Evolutionary conservation across 2,888 invertebrate species (phyloP).

Genomic region (Cosmopolites sordidus): DNA sequence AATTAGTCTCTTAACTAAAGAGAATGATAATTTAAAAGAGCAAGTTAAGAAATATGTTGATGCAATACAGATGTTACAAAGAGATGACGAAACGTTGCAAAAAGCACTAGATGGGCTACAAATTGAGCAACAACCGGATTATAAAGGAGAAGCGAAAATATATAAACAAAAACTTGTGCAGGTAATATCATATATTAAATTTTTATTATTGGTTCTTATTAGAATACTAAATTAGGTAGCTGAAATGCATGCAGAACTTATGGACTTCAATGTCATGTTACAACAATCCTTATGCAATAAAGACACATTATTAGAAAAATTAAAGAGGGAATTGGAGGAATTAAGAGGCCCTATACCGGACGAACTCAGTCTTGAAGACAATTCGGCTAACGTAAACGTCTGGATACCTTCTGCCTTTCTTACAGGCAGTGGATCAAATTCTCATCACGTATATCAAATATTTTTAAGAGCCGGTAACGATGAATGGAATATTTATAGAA

Average conservation of each 20-base stretch:
- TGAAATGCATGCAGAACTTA: slow-evolving; percentile 90
- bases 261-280: slow-evolving; percentile 85
- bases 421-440: slow-evolving; percentile 64
- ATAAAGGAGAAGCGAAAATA: slow-evolving; percentile 67
- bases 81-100: slow-evolving; percentile 43
- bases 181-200: slow-evolving; percentile 47
- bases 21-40: slow-evolving; percentile 78
- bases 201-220: background rate
- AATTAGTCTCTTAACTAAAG: slow-evolving; percentile 51
- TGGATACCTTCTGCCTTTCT: slow-evolving; percentile 87
- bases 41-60: slow-evolving; percentile 82
- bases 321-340: slow-evolving; percentile 62
- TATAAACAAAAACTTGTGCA: slow-evolving; percentile 85
- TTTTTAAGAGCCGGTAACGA: slow-evolving; percentile 72
- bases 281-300: slow-evolving; percentile 66
- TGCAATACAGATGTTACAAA: slow-evolving; percentile 79
- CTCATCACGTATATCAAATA: slow-evolving; percentile 89
- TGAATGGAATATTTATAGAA: slow-evolving; percentile 93
- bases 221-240: slow-evolving; percentile 65
- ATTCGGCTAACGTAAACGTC: slow-evolving; percentile 63
- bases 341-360: slow-evolving; percentile 61
- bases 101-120: slow-evolving; percentile 41
- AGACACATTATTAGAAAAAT: slow-evolving; percentile 56
- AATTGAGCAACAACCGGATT: slow-evolving; percentile 48
- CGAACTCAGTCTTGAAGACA: slow-evolving; percentile 44